These are phyloP conservation scores for Morone chrysops DNA, from an alignment of 2,113 vertebrate species.

Conservation along the genomic window DNA sequence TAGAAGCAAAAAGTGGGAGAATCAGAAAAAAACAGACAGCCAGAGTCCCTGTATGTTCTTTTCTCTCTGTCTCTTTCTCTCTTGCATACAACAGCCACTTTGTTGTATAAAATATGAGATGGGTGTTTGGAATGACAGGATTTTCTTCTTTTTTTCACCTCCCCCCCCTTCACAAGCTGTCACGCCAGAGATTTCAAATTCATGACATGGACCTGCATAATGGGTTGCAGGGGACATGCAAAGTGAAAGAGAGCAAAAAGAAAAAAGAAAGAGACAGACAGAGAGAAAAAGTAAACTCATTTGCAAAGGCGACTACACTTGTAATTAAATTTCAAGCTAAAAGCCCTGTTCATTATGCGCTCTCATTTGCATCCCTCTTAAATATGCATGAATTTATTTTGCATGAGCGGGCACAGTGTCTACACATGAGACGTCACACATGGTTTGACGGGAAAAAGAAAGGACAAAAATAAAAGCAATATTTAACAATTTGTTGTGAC, in stretches of 20 bases:
- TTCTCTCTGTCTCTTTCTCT: conserved; percentile 16
- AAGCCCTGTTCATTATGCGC: conserved; percentile 80
- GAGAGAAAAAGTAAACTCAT: conserved; percentile 75
- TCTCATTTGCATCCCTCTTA: conserved; percentile 80
- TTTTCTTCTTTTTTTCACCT: conserved; percentile 10
- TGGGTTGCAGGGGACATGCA: conserved; percentile 55
- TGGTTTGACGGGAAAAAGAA: conserved; percentile 39
- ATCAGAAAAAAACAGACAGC: conserved; percentile 18
- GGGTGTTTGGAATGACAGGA: conserved; percentile 47
- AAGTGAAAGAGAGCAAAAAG: conserved; percentile 58
- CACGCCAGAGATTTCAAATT: conserved; percentile 68
- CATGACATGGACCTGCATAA: conserved; percentile 67
- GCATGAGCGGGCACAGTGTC: conserved; percentile 76
- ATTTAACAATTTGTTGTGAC: conserved; percentile 64
- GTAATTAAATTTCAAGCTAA: conserved; percentile 85
- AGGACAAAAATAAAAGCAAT: conserved; percentile 11
- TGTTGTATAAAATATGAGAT: conserved; percentile 79
- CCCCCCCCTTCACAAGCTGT: conserved; percentile 39
- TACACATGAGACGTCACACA: conserved; percentile 65
- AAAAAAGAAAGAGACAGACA: conserved; percentile 41
- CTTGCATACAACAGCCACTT: conserved; percentile 58
- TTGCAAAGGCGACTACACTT: conserved; percentile 76
- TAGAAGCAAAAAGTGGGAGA: conserved; percentile 18
- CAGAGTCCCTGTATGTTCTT: conserved; percentile 7
- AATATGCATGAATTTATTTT: conserved; percentile 85